Evolutionary conservation across 2,888 invertebrate species (phyloP).

Genomic region (Atethmia centrago): DNA sequence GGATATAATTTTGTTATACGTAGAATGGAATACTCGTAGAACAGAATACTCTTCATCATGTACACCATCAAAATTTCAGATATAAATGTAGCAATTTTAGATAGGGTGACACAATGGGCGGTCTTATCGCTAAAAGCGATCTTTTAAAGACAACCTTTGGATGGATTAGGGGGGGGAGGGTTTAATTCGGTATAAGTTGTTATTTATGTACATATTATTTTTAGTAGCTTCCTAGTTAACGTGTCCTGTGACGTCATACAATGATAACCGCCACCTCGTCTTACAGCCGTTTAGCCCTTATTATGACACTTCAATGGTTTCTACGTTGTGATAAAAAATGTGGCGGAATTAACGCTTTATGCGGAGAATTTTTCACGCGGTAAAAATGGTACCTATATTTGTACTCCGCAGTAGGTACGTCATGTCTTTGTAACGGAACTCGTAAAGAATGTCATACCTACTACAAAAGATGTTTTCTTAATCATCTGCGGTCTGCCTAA

Average conservation of each 20-base stretch:
- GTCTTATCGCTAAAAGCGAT: too few relatives aligned
- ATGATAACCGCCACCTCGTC: background rate
- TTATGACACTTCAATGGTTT: slow-evolving; percentile 14
- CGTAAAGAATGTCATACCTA: background rate
- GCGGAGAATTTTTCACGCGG: background rate
- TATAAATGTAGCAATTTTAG: too few relatives aligned
- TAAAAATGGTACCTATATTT: background rate
- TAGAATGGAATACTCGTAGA: too few relatives aligned
- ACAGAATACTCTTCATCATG: too few relatives aligned
- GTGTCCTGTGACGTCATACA: background rate
- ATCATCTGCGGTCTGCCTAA: background rate
- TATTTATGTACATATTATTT: too few relatives aligned
- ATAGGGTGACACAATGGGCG: too few relatives aligned
- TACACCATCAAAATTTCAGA: too few relatives aligned
- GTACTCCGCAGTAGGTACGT: background rate
- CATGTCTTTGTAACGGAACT: background rate
- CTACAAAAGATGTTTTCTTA: background rate
- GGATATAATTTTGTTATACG: too few relatives aligned
- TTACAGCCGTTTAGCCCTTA: background rate
- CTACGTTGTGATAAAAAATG: slow-evolving; percentile 3
- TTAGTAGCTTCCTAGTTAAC: background rate
- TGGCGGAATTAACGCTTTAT: slow-evolving; percentile 16
- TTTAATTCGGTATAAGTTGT: too few relatives aligned
- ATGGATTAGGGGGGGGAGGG: too few relatives aligned
- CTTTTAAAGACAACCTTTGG: too few relatives aligned